Evolutionary conservation across 1,140 invertebrate genomes (phyloP).

Genomic region (Drosophila baimaii): DNA sequence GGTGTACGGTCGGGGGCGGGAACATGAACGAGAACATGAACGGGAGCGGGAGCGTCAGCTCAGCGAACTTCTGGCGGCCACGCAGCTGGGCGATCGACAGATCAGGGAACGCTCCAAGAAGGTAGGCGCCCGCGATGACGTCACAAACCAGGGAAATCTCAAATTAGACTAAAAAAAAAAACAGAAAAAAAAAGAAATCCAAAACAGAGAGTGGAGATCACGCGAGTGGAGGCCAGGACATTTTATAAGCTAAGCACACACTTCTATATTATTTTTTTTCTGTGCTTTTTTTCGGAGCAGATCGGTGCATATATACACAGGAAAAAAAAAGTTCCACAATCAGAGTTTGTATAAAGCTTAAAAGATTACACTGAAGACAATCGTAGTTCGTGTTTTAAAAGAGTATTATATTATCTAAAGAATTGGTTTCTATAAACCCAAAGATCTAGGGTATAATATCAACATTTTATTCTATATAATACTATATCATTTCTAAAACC

Average conservation of each 20-base stretch:
- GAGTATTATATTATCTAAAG: not conserved
- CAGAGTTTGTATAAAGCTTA: not conserved
- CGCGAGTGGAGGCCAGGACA: not conserved
- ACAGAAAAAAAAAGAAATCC: slow-evolving; percentile 24
- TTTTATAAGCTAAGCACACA: too few species aligned
- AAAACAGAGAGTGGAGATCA: too few species aligned
- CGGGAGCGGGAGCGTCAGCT: slow-evolving; percentile 48
- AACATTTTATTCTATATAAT: too few species aligned
- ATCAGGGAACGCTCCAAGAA: slow-evolving; percentile 62
- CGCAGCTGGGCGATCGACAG: slow-evolving; percentile 58
- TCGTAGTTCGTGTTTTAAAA: not conserved
- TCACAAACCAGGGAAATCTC: slow-evolving; percentile 77
- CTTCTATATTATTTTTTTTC: too few species aligned
- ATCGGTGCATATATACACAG: not conserved
- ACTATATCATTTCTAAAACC: too few species aligned
- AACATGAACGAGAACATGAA: slow-evolving; percentile 25
- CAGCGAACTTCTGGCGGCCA: slow-evolving; percentile 69
- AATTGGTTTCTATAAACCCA: not conserved
- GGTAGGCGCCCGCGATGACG: slow-evolving; percentile 67
- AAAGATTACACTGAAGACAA: not conserved
- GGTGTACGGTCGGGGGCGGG: slow-evolving; percentile 7
- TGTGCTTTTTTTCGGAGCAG: slow-evolving; percentile 12
- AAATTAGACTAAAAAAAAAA: slow-evolving; percentile 54
- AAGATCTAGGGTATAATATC: not conserved
- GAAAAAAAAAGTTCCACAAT: not conserved